Evolutionary conservation across 2,888 invertebrate genomes (phyloP).

Genomic region (Plusia festucae): DNA sequence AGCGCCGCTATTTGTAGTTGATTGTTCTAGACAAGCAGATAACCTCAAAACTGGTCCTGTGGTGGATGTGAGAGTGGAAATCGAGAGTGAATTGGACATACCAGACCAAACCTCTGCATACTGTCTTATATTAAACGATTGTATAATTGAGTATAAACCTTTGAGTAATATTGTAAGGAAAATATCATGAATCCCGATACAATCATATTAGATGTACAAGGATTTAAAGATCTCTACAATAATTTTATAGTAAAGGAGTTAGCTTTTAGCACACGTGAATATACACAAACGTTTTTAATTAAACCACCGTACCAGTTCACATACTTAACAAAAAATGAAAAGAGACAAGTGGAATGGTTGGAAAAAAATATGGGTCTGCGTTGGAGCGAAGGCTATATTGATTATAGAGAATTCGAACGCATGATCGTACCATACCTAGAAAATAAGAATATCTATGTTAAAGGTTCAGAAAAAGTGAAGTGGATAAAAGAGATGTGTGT

Average conservation of each 20-base stretch:
- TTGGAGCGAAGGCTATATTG: slow-evolving; percentile 10
- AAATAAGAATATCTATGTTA: neutral
- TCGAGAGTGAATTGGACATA: slow-evolving; percentile 2
- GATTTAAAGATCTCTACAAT: slow-evolving; percentile 4
- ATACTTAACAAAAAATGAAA: slow-evolving; percentile 3
- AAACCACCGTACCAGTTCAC: slow-evolving; percentile 5
- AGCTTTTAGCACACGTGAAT: neutral
- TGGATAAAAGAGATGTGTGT: slow-evolving; percentile 2
- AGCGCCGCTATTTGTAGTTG: slow-evolving; percentile 12
- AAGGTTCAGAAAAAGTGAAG: neutral
- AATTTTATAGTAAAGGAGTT: slow-evolving; percentile 15
- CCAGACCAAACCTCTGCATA: slow-evolving; percentile 17
- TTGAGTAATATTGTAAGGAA: slow-evolving; percentile 11
- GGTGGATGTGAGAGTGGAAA: slow-evolving; percentile 15
- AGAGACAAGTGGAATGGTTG: slow-evolving; percentile 6
- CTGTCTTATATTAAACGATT: slow-evolving; percentile 19
- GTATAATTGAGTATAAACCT: slow-evolving; percentile 6
- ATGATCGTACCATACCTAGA: slow-evolving; percentile 1
- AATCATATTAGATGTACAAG: slow-evolving; percentile 8
- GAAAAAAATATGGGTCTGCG: slow-evolving; percentile 13
- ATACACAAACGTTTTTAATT: slow-evolving; percentile 7
- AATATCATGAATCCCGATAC: slow-evolving; percentile 17
- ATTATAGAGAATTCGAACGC: slow-evolving; percentile 6
- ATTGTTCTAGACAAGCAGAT: slow-evolving; percentile 19
- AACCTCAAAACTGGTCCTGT: slow-evolving; percentile 9